Evolutionary conservation across 2,888 invertebrate species (phyloP).

Genomic region (Poecilus cupreus): DNA sequence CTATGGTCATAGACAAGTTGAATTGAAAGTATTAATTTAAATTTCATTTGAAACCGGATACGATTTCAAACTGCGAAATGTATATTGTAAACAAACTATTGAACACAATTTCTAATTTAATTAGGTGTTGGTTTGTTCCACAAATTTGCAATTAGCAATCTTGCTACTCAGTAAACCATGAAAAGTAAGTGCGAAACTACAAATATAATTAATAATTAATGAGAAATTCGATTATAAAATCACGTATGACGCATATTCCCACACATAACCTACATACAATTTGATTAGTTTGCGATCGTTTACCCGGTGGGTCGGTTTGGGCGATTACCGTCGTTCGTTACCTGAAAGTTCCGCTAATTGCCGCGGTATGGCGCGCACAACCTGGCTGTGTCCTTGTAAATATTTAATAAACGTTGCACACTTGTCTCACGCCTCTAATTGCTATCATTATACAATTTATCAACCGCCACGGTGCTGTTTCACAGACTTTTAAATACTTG

Average conservation of each 20-base stretch:
- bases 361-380: neutral
- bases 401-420: constrained; percentile 48
- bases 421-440: constrained; percentile 55
- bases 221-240: constrained; percentile 7
- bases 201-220: neutral
- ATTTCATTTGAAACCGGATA: neutral
- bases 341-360: constrained; percentile 51
- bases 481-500: constrained; percentile 9
- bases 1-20: neutral
- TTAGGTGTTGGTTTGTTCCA: neutral
- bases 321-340: constrained; percentile 30
- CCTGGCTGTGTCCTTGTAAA: constrained; percentile 37
- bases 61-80: neutral
- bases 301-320: neutral
- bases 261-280: constrained; percentile 30
- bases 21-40: too few relatives aligned
- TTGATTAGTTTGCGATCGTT: constrained; percentile 22
- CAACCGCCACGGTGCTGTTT: constrained; percentile 20
- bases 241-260: neutral
- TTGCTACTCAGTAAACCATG: neutral
- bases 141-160: neutral
- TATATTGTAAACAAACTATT: neutral
- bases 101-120: neutral
- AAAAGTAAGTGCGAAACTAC: constrained; percentile 2
- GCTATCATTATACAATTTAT: constrained; percentile 56